phyloP scores from a whole-genome alignment of 1,140 invertebrate species.

The Brachionus angularis region DNA sequence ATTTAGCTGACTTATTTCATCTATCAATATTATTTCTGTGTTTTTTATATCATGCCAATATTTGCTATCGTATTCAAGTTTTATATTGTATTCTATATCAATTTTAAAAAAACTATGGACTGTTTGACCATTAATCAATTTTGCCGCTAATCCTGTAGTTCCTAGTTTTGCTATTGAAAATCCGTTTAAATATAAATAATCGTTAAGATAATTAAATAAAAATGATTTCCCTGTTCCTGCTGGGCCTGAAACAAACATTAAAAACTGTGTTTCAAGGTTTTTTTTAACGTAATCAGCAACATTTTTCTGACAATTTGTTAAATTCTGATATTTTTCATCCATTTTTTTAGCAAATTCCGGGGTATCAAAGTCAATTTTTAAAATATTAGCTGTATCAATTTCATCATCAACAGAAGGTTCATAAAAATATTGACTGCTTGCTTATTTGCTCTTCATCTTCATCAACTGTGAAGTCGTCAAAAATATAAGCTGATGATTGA shows the following conservation, averaged over 20 bases:
- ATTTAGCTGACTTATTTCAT: background rate
- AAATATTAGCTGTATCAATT: too few relatives aligned
- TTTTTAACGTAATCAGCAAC: too few relatives aligned
- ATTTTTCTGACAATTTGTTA: too few relatives aligned
- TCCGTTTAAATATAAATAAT: background rate
- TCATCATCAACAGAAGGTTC: too few relatives aligned
- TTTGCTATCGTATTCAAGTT: background rate
- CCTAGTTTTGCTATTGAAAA: background rate
- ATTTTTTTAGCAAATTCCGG: too few relatives aligned
- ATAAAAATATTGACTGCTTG: too few relatives aligned
- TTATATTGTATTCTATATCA: background rate
- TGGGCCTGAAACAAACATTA: background rate
- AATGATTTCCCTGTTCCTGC: constrained; percentile 7
- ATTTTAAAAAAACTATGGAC: background rate
- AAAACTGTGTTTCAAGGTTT: too few relatives aligned
- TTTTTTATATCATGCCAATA: background rate
- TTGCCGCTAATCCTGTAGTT: background rate
- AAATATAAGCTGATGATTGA: too few relatives aligned
- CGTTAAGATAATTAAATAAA: background rate
- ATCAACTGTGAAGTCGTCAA: too few relatives aligned
- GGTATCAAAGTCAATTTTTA: too few relatives aligned
- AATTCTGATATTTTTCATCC: too few relatives aligned
- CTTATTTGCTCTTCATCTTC: too few relatives aligned
- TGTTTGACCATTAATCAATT: background rate
- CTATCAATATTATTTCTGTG: background rate